These are phyloP conservation scores for Chydorus sphaericus DNA, from an alignment of 2,888 invertebrate species.

Conservation along the genomic window DNA sequence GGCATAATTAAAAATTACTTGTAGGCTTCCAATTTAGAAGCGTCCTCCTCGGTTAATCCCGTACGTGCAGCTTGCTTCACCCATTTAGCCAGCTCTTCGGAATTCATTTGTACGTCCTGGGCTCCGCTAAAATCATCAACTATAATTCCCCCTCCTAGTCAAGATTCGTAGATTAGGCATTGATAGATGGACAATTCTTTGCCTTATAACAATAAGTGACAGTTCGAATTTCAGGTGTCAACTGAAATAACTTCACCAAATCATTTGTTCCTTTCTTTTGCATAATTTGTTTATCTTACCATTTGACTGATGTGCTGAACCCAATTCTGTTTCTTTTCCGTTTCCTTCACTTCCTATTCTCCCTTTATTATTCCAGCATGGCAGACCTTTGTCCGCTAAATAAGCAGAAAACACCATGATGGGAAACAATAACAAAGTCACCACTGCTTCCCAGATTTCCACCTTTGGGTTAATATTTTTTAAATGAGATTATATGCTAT, in stretches of 20 bases:
- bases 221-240: no score
- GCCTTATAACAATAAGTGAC: background rate
- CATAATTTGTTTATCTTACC: no score
- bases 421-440: conserved; percentile 41
- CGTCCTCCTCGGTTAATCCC: conserved; percentile 36
- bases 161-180: no score
- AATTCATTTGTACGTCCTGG: conserved; percentile 29
- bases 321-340: conserved; percentile 33
- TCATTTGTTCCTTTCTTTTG: no score
- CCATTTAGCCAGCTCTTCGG: conserved; percentile 30
- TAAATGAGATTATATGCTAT: background rate
- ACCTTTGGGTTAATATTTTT: conserved; percentile 22
- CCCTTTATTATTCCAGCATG: conserved; percentile 30
- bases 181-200: no score
- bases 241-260: no score
- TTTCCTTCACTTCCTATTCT: conserved; percentile 27
- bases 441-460: conserved; percentile 40
- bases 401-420: conserved; percentile 38
- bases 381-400: conserved; percentile 34
- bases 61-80: conserved; percentile 35
- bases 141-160: conserved; percentile 28
- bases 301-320: conserved; percentile 27
- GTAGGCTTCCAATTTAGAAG: conserved; percentile 37
- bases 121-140: conserved; percentile 24
- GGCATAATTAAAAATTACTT: conserved; percentile 24